Percentiles rank a stretch among this genome's conserved stretches.
Conservation (phyloP, 2,797 vertebrate species). For the Apogon talboti region DNA sequence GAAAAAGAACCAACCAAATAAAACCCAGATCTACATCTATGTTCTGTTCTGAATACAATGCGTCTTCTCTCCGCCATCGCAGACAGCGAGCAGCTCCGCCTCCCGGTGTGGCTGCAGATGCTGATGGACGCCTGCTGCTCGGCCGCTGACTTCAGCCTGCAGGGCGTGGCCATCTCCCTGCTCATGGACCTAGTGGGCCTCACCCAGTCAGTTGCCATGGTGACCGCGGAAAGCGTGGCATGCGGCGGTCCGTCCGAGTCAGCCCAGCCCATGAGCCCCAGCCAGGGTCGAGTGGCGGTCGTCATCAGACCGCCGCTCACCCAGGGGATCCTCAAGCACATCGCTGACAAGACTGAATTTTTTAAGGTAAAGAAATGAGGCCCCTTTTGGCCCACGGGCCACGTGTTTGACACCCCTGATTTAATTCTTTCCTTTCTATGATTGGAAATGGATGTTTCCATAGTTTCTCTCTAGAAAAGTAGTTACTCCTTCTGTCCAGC, state of each 20-base stretch:
- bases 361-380: constrained; percentile 90
- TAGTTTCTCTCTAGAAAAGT: no score
- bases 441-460: no score
- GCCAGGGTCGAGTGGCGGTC: constrained; percentile 96
- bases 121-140: constrained; percentile 94
- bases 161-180: constrained; percentile 92
- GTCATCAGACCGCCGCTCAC: constrained; percentile 97
- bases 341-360: constrained; percentile 95
- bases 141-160: constrained; percentile 90
- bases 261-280: constrained; percentile 92
- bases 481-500: no score
- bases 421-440: no score
- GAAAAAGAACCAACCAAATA: no score
- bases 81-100: constrained; percentile 89
- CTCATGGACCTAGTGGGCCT: constrained; percentile 97
- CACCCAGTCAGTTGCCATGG: constrained; percentile 93
- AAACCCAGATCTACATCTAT: no score
- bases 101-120: constrained; percentile 93
- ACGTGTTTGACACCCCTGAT: no score
- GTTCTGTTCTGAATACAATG: no score
- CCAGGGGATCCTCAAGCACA: constrained; percentile 93
- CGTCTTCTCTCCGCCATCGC: constrained; percentile 36
- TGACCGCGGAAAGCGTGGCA: constrained; percentile 89
- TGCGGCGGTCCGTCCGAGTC: constrained; percentile 81
- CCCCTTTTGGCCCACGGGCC: no score